A percentile compares a stretch with the other conserved stretches of the same genome.
phyloP scores from a whole-genome alignment of 1,140 invertebrate genomes.

The Aphaenogaster floridana region DNA sequence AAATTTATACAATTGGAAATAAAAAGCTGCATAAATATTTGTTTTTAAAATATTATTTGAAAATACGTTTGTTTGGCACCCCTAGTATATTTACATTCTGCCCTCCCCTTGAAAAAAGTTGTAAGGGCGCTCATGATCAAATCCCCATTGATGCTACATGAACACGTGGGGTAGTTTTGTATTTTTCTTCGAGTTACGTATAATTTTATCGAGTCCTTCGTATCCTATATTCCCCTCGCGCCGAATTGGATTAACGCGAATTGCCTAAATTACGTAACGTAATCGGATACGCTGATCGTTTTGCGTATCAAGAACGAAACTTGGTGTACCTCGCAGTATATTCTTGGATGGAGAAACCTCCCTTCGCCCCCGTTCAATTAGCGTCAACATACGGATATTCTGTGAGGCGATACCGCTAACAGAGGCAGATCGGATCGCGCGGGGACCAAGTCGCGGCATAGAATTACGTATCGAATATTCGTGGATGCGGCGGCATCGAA shows the following conservation, averaged over 20 bases:
- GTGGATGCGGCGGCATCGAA: conserved; percentile 44
- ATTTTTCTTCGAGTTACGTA: background rate
- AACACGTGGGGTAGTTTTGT: background rate
- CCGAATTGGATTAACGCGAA: background rate
- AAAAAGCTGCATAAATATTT: too few relatives aligned
- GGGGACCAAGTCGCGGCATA: conserved; percentile 41
- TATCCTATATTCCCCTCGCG: background rate
- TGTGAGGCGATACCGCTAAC: conserved; percentile 44
- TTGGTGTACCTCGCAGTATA: conserved; percentile 5
- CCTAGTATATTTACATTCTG: too few relatives aligned
- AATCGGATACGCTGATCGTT: background rate
- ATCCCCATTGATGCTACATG: background rate
- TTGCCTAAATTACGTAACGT: background rate
- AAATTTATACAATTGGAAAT: too few relatives aligned
- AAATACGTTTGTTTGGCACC: too few relatives aligned
- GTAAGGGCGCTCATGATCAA: background rate
- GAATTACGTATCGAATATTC: conserved; percentile 55
- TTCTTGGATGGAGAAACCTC: background rate
- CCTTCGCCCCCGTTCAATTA: background rate
- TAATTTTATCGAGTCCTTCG: background rate
- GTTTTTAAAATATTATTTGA: too few relatives aligned
- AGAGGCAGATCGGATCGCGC: conserved; percentile 52
- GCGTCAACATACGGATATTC: conserved; percentile 46
- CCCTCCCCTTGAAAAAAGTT: too few relatives aligned
- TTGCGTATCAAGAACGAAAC: background rate